phyloP scores from a whole-genome alignment of 2,797 vertebrate species.

The Naso thynnoides region DNA sequence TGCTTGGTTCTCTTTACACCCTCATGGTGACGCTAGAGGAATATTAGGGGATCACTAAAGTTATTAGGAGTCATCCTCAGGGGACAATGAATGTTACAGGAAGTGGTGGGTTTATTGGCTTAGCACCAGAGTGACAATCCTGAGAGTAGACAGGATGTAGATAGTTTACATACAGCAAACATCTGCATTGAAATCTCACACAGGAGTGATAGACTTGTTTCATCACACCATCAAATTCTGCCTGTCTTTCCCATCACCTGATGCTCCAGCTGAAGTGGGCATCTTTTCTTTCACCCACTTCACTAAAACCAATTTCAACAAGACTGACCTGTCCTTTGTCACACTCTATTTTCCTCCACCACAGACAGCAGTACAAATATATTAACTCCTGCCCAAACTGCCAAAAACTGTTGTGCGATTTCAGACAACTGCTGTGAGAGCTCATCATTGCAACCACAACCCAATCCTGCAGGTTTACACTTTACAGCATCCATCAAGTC shows the following conservation, averaged over 20 bases:
- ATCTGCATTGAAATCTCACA: too few relatives aligned
- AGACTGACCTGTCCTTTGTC: constrained; percentile 40
- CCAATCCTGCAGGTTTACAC: constrained; percentile 23
- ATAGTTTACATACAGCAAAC: too few relatives aligned
- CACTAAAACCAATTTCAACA: constrained; percentile 40
- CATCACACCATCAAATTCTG: neutral
- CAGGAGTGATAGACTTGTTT: neutral
- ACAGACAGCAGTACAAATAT: constrained; percentile 8
- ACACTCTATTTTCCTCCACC: constrained; percentile 31
- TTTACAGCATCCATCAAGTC: constrained; percentile 35
- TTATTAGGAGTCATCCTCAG: too few relatives aligned
- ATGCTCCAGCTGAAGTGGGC: constrained; percentile 16
- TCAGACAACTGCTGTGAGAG: constrained; percentile 23
- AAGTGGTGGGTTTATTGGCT: too few relatives aligned
- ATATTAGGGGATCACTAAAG: too few relatives aligned
- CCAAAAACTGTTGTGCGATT: constrained; percentile 32
- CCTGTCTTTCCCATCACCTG: constrained; percentile 6
- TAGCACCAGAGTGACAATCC: too few relatives aligned
- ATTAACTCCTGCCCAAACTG: constrained; percentile 41
- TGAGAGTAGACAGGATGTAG: too few relatives aligned
- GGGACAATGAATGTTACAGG: too few relatives aligned
- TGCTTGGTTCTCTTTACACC: too few relatives aligned
- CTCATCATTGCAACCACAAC: constrained; percentile 23
- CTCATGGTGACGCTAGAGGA: too few relatives aligned
- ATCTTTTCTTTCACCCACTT: constrained; percentile 15